Evolutionary conservation across 2,888 invertebrate genomes (phyloP).

Genomic region (Leucozona laternaria): DNA sequence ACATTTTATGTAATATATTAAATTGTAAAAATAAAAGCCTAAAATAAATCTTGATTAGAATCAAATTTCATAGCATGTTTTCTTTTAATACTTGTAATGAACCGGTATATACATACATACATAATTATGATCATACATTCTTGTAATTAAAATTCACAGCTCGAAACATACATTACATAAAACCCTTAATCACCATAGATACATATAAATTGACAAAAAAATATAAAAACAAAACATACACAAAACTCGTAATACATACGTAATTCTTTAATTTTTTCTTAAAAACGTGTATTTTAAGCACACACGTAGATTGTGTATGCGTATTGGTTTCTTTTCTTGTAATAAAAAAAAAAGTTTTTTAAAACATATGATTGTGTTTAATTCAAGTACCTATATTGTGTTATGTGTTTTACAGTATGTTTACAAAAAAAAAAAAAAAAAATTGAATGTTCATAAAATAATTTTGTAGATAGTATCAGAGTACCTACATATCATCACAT

Average conservation of each 20-base stretch:
- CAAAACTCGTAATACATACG: not conserved
- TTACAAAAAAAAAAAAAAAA: not conserved
- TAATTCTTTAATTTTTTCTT: not conserved
- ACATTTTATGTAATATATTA: not conserved
- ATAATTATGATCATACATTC: slow-evolving; percentile 45
- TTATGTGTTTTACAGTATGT: slow-evolving; percentile 69
- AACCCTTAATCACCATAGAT: not conserved
- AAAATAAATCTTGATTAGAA: slow-evolving; percentile 10
- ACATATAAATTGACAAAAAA: too few relatives aligned
- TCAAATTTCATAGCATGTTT: slow-evolving; percentile 58
- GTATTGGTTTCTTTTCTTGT: slow-evolving; percentile 46
- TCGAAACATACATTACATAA: slow-evolving; percentile 17
- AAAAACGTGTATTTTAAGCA: slow-evolving; percentile 34
- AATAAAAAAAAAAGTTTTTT: slow-evolving; percentile 16
- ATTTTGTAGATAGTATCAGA: slow-evolving; percentile 42
- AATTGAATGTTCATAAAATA: slow-evolving; percentile 23
- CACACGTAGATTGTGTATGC: slow-evolving; percentile 65
- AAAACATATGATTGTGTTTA: slow-evolving; percentile 59
- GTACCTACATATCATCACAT: slow-evolving; percentile 45
- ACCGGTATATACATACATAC: slow-evolving; percentile 50
- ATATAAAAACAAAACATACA: slow-evolving; percentile 13
- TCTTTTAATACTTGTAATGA: slow-evolving; percentile 58
- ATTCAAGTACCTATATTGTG: slow-evolving; percentile 65
- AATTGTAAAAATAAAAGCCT: not conserved
- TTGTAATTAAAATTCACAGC: slow-evolving; percentile 57